phyloP scores from a whole-genome alignment of 2,113 vertebrate genomes.

The Rhinogobius similis region DNA sequence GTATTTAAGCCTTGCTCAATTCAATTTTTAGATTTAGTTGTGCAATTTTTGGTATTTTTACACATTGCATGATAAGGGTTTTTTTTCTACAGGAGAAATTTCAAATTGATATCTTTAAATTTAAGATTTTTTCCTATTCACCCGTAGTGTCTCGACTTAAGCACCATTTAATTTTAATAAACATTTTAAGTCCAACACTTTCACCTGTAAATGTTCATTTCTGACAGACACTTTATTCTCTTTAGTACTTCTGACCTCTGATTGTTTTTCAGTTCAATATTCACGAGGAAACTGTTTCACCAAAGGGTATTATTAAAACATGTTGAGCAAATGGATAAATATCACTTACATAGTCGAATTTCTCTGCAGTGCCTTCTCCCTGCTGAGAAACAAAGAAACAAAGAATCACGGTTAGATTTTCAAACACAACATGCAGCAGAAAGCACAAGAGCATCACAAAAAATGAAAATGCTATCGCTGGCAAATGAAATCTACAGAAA shows the following conservation, averaged over 20 bases:
- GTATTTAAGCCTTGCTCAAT: too few relatives aligned
- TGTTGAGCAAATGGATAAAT: not conserved
- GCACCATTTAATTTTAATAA: too few relatives aligned
- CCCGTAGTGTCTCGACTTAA: too few relatives aligned
- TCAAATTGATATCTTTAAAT: too few relatives aligned
- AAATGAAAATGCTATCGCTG: conserved; percentile 42
- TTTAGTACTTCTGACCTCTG: not conserved
- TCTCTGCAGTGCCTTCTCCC: conserved; percentile 93
- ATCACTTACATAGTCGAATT: conserved; percentile 97
- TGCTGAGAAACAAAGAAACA: conserved; percentile 78
- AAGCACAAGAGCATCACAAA: conserved; percentile 30
- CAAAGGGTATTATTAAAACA: not conserved
- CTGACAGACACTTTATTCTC: too few relatives aligned
- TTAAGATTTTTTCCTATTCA: too few relatives aligned
- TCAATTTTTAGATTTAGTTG: too few relatives aligned
- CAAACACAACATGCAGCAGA: not conserved
- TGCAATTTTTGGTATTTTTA: too few relatives aligned
- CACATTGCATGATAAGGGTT: too few relatives aligned
- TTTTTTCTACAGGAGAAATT: too few relatives aligned
- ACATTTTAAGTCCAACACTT: too few relatives aligned
- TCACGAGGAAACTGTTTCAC: not conserved
- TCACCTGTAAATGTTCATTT: too few relatives aligned
- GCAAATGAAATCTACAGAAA: conserved; percentile 39
- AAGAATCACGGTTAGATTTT: conserved; percentile 23
- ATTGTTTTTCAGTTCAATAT: not conserved